Base-by-base conservation (phyloP, 2,797 vertebrate species). In the Protonibea diacanthus region DNA sequence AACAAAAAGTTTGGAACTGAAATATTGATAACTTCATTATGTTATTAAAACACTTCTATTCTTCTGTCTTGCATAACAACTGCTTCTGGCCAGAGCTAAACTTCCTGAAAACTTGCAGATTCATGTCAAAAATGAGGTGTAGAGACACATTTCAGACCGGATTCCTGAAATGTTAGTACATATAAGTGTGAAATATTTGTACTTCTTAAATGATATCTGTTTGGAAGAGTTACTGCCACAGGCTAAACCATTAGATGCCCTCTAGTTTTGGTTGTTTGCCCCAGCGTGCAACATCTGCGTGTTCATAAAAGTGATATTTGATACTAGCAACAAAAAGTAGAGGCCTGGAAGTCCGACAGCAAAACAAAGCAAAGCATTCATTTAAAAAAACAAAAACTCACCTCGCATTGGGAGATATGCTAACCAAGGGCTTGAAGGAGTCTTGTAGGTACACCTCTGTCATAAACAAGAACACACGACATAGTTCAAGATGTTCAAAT, bases 381-480 rank as follows among this genome's bases (percentile, higher is more conserved):
- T 25, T 14, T 20, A 44, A 27, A 53, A 63, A 51, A 11, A 23
- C 1, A 18, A 20, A 62, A 70, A 59, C 90, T 87, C 67, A 99
- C 98, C 98, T 99, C 86, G 97, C 98, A 47, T 95, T 97, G 71
- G 98, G 98, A 67, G 97, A 97, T 92, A 99, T 99, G 96, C 96
- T 97, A 82, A 99, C 98, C 75, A 99, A 89, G 0, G 98, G 98
- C 89, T 99, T 99, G 93, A 98, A 99, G 25, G 98, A 99, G 88
- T 98, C 98, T 81, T 99, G 98, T 29, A 99, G 95, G 68, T 99
- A 99, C 15, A 98, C 71, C 86, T 99, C 98, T 99, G 56, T 61
- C 23, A 45, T 10, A 61, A 76, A 74, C 42, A 81, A 70, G 1
- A 61, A 89, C 4, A 73, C 4, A 76, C 25, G 56, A 23, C 5